Evolutionary conservation across 2,113 vertebrate genomes (phyloP).

Genomic region (Orientallactaga bullata): DNA sequence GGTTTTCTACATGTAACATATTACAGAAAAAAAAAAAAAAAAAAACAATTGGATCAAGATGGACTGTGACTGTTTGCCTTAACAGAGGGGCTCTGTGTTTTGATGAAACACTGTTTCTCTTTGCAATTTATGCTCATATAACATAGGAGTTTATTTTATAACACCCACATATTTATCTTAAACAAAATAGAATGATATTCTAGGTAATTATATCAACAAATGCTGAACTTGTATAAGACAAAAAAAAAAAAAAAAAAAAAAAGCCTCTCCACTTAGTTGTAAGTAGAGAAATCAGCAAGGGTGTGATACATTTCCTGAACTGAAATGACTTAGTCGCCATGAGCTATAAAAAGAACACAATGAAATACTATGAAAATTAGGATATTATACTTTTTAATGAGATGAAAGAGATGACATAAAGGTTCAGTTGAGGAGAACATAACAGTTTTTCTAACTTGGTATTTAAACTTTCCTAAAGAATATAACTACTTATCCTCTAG

Average conservation of each 20-base stretch:
- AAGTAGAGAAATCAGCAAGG: background rate
- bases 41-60: background rate
- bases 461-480: constrained; percentile 49
- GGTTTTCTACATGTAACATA: background rate
- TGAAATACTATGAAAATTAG: constrained; percentile 49
- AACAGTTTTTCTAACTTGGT: constrained; percentile 38
- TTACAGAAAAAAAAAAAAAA: background rate
- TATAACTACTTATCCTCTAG: background rate
- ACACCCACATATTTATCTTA: background rate
- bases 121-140: background rate
- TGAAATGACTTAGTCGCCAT: constrained; percentile 58
- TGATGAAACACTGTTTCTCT: background rate
- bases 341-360: constrained; percentile 58
- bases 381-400: constrained; percentile 64
- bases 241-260: background rate
- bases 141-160: background rate
- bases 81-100: background rate
- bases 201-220: constrained; percentile 14
- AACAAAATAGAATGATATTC: background rate
- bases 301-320: constrained; percentile 33
- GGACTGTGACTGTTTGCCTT: background rate
- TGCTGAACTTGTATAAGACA: background rate
- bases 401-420: background rate
- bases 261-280: background rate
- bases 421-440: constrained; percentile 54